phyloP scores from a whole-genome alignment of 2,888 invertebrate genomes.

The Clitarchus hookeri region DNA sequence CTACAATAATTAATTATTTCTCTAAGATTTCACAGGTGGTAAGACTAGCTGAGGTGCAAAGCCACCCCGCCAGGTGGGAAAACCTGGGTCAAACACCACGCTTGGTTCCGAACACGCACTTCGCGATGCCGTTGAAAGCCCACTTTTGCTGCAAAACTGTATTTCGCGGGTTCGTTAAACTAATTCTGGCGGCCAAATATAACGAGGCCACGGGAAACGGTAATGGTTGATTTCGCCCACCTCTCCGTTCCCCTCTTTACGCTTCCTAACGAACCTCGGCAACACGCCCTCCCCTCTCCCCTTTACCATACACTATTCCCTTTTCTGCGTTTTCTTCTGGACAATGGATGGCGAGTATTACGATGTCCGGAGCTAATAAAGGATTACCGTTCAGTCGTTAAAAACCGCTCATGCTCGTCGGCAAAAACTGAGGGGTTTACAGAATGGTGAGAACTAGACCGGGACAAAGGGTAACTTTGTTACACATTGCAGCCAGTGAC shows the following conservation, averaged over 20 bases:
- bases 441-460: not conserved
- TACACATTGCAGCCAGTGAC: not conserved
- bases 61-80: not conserved
- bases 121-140: not conserved
- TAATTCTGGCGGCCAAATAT: not conserved
- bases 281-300: not conserved
- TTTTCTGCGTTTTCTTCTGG: not conserved
- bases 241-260: not conserved
- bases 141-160: not conserved
- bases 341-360: not conserved
- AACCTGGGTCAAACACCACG: not conserved
- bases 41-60: too few relatives aligned
- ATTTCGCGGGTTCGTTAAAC: not conserved
- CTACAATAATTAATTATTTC: too few relatives aligned
- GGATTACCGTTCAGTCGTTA: not conserved
- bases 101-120: not conserved
- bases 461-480: not conserved
- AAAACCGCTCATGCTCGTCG: not conserved
- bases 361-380: not conserved
- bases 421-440: not conserved
- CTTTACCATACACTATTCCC: not conserved
- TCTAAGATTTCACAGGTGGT: too few relatives aligned
- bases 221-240: conserved; percentile 7
- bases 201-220: not conserved
- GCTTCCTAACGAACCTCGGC: too few relatives aligned